Conservation (phyloP, 1,140 invertebrate genomes). For the Eriosoma lanigerum region DNA sequence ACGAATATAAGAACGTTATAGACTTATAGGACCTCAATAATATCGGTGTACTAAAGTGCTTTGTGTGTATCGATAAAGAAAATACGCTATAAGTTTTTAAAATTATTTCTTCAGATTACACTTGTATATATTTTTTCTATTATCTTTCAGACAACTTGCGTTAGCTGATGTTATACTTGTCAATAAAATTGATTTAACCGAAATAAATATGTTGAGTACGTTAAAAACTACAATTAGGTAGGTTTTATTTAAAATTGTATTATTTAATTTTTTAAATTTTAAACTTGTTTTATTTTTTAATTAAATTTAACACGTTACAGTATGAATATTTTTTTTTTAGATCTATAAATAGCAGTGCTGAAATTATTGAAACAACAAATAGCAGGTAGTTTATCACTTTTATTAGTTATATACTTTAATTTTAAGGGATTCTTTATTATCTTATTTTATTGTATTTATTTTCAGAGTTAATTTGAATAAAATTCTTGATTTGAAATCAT, state of each 20-base stretch:
- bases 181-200: conserved; percentile 56
- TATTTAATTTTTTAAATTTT: too few species aligned
- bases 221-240: conserved; percentile 53
- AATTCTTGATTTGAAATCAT: conserved; percentile 56
- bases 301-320: too few species aligned
- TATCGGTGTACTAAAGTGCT: not conserved
- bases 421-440: not conserved
- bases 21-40: not conserved
- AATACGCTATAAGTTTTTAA: not conserved
- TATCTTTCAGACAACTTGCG: conserved; percentile 56
- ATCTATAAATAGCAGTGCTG: conserved; percentile 48
- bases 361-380: conserved; percentile 49
- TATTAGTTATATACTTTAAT: conserved; percentile 26
- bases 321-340: conserved; percentile 29
- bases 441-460: conserved; percentile 35
- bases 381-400: conserved; percentile 51
- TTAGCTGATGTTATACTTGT: conserved; percentile 57
- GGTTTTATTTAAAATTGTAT: too few species aligned
- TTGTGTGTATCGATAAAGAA: not conserved
- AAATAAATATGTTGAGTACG: conserved; percentile 24
- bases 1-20: not conserved
- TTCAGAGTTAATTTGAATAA: conserved; percentile 55
- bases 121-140: conserved; percentile 33
- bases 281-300: too few species aligned
- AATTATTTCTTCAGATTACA: not conserved